Conservation (phyloP, 1,140 invertebrate genomes). For the Pararge aegeria region DNA sequence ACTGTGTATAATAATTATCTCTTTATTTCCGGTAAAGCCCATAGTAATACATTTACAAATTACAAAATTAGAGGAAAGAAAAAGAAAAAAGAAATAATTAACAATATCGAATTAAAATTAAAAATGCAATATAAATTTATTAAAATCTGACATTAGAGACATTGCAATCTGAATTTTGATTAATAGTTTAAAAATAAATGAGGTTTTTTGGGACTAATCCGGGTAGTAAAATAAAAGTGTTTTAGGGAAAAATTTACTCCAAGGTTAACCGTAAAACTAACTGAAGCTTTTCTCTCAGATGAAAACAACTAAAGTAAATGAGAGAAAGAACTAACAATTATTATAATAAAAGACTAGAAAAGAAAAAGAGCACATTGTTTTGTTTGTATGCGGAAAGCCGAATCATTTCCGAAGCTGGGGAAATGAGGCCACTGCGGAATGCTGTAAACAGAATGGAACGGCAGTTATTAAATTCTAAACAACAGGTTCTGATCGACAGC, state of each 20-base stretch:
- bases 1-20: too few species aligned
- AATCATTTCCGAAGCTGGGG: slow-evolving; percentile 26
- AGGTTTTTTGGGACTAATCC: too few species aligned
- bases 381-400: slow-evolving; percentile 15
- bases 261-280: background rate
- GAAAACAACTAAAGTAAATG: slow-evolving; percentile 1
- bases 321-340: slow-evolving; percentile 10
- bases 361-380: slow-evolving; percentile 11
- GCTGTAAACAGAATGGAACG: slow-evolving; percentile 36
- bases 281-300: background rate
- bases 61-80: too few species aligned
- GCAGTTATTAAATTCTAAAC: slow-evolving; percentile 33
- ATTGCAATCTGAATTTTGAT: too few species aligned
- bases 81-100: too few species aligned
- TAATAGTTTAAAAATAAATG: too few species aligned
- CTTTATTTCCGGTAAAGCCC: too few species aligned
- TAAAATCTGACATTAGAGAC: too few species aligned
- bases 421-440: slow-evolving; percentile 34
- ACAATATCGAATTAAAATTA: too few species aligned
- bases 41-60: too few species aligned
- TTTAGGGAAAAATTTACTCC: background rate
- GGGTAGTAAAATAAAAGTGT: too few species aligned
- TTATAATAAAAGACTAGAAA: slow-evolving; percentile 11
- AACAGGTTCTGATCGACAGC: slow-evolving; percentile 9
- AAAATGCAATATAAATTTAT: too few species aligned